Conservation (phyloP, 2,113 vertebrate genomes). For the Cheirogaleus medius region DNA sequence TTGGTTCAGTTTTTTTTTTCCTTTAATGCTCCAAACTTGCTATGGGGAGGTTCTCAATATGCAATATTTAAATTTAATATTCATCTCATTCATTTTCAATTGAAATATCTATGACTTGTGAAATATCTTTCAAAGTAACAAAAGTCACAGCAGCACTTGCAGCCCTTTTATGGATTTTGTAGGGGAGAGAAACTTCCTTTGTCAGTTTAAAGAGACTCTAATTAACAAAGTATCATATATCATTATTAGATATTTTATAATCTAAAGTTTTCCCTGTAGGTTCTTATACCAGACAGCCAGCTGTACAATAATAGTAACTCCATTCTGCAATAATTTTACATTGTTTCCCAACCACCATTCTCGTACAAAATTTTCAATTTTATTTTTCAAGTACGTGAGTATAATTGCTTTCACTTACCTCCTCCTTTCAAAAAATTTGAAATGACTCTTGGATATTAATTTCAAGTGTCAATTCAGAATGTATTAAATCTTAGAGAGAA, state of each 20-base stretch:
- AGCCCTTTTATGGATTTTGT: neutral
- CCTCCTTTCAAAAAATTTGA: neutral
- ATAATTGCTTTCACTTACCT: neutral
- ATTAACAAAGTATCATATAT: neutral
- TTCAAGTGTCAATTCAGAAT: neutral
- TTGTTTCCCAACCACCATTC: neutral
- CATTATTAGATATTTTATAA: neutral
- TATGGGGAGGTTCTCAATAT: neutral
- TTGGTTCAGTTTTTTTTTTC: neutral
- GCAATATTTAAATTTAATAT: neutral
- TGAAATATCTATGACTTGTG: neutral
- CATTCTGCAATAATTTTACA: neutral
- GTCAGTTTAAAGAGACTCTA: neutral
- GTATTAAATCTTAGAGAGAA: neutral
- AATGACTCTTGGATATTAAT: neutral
- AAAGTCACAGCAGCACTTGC: neutral
- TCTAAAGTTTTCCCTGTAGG: neutral
- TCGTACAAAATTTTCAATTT: neutral
- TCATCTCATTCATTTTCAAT: neutral
- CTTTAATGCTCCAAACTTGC: neutral
- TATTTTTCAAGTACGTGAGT: neutral
- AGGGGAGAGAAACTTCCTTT: neutral
- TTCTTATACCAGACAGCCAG: neutral
- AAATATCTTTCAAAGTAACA: neutral
- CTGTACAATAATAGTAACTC: neutral